Conservation (phyloP, 2,113 vertebrate species). For the Sylvietta virens region DNA sequence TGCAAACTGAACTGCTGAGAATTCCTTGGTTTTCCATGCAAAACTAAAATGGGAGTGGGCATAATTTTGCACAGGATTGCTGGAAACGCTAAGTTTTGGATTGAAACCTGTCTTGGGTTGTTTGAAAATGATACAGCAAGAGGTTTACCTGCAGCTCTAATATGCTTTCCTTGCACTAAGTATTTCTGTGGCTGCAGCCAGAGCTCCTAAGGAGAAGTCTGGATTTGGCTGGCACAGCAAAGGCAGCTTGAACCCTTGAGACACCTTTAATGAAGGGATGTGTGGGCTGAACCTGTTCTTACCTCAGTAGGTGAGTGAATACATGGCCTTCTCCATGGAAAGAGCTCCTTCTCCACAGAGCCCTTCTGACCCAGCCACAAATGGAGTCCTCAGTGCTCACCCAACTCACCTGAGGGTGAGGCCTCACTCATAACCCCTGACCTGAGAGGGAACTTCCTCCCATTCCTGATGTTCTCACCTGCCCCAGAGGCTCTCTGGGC, state of each 20-base stretch:
- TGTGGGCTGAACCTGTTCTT: neutral
- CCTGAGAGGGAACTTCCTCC: neutral
- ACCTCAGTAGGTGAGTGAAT: neutral
- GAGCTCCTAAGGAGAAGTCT: neutral
- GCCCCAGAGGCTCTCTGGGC: neutral
- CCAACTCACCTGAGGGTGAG: neutral
- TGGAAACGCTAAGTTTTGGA: rapidly evolving
- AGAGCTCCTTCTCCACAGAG: neutral
- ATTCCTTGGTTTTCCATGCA: neutral
- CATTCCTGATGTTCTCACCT: neutral
- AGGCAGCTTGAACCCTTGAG: neutral
- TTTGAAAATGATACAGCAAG: neutral
- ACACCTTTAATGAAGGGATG: neutral
- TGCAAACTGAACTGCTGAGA: neutral
- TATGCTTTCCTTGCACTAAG: neutral
- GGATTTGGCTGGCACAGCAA: neutral
- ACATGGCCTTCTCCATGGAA: neutral
- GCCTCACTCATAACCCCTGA: neutral
- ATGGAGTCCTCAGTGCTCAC: neutral
- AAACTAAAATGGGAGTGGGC: neutral
- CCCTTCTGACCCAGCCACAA: neutral
- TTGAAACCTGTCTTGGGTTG: neutral
- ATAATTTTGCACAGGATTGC: neutral
- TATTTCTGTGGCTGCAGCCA: neutral
- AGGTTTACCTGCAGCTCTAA: neutral